Conservation (phyloP, 2,113 vertebrate genomes). For the Pollimyrus isidori region DNA sequence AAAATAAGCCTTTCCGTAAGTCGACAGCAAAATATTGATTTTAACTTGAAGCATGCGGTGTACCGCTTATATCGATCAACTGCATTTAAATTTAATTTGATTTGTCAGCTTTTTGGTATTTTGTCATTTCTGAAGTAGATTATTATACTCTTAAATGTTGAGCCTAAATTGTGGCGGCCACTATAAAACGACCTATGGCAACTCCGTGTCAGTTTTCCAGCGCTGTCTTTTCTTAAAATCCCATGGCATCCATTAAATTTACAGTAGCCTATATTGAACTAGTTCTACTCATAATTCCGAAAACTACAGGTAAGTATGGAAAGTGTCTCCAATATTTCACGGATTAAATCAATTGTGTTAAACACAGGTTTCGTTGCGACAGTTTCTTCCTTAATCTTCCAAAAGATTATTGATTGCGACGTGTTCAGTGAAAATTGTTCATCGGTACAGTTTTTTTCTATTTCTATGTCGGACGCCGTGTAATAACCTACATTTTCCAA, state of each 20-base stretch:
- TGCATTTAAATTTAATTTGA: neutral
- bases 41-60: neutral
- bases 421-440: neutral
- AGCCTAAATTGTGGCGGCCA: neutral
- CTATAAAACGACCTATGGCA: neutral
- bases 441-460: neutral
- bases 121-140: neutral
- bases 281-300: neutral
- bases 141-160: neutral
- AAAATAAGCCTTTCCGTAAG: neutral
- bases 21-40: neutral
- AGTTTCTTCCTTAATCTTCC: neutral
- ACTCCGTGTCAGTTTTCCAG: neutral
- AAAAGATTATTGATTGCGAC: neutral
- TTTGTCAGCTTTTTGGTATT: neutral
- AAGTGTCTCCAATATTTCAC: neutral
- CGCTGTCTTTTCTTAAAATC: neutral
- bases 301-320: neutral
- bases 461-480: neutral
- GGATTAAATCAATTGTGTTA: neutral
- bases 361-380: neutral
- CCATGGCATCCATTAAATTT: neutral
- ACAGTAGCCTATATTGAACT: neutral
- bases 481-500: neutral
- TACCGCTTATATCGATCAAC: neutral